phyloP scores from a whole-genome alignment of 2,888 invertebrate species.

The Tinea semifulvella region DNA sequence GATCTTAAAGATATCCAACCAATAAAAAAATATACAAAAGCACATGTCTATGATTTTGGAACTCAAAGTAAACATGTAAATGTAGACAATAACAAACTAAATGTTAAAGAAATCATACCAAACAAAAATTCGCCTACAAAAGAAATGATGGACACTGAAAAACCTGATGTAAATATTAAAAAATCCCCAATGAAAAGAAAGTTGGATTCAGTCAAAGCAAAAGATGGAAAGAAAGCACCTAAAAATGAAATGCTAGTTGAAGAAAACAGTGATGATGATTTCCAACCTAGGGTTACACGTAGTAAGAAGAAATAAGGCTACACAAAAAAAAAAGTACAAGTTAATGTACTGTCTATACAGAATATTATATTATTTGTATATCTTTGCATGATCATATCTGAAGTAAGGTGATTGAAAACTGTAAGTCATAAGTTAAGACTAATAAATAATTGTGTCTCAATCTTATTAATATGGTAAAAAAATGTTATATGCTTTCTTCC shows the following conservation, averaged over 20 bases:
- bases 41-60: no score
- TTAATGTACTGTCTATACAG: background rate
- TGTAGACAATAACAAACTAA: slow-evolving; percentile 18
- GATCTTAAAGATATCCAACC: no score
- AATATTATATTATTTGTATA: no score
- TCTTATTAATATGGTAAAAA: no score
- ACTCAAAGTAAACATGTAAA: background rate
- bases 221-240: background rate
- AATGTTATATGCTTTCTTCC: no score
- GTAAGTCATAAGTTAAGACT: no score
- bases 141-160: background rate
- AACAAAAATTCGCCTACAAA: background rate
- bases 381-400: no score
- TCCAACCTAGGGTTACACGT: background rate
- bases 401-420: no score
- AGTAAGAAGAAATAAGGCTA: slow-evolving; percentile 6
- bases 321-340: background rate
- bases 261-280: slow-evolving; percentile 12
- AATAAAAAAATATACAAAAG: no score
- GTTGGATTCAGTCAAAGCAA: background rate
- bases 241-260: slow-evolving; percentile 12
- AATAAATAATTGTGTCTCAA: no score
- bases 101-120: slow-evolving; percentile 16
- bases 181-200: slow-evolving; percentile 9
- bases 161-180: background rate